Conservation (phyloP, 2,888 invertebrate species). For the Drosophila yooni region DNA sequence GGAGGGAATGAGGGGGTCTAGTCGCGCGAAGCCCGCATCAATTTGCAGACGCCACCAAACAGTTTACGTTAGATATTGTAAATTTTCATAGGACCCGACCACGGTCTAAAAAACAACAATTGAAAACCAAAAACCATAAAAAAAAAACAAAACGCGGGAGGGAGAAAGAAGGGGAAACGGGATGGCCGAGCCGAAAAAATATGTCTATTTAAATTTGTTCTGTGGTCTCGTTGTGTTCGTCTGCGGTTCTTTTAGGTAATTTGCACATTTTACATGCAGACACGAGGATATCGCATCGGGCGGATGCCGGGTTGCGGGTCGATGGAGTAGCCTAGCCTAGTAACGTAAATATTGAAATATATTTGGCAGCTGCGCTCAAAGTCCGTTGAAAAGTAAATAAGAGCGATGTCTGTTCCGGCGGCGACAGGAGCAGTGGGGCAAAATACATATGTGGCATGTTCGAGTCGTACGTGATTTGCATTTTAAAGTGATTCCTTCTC, state of each 20-base stretch:
- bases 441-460: slow-evolving; percentile 62
- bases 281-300: slow-evolving; percentile 37
- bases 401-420: slow-evolving; percentile 55
- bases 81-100: slow-evolving; percentile 54
- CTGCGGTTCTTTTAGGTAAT: slow-evolving; percentile 82
- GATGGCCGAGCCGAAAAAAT: slow-evolving; percentile 69
- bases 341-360: slow-evolving; percentile 81
- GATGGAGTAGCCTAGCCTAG: slow-evolving; percentile 4
- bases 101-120: slow-evolving; percentile 55
- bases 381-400: slow-evolving; percentile 77
- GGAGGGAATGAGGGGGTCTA: neutral
- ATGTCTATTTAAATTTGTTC: slow-evolving; percentile 81
- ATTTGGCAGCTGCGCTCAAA: slow-evolving; percentile 78
- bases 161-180: neutral
- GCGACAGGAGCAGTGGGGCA: neutral
- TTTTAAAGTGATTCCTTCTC: slow-evolving; percentile 62
- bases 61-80: slow-evolving; percentile 76
- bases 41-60: slow-evolving; percentile 69
- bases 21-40: slow-evolving; percentile 61
- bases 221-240: slow-evolving; percentile 82
- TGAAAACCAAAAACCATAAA: slow-evolving; percentile 66
- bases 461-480: slow-evolving; percentile 71
- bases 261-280: slow-evolving; percentile 81
- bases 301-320: slow-evolving; percentile 34
- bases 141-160: slow-evolving; percentile 21